These are phyloP conservation scores for Molossus alvarezi DNA, from an alignment of 2,797 vertebrate species.

Conservation along the genomic window DNA sequence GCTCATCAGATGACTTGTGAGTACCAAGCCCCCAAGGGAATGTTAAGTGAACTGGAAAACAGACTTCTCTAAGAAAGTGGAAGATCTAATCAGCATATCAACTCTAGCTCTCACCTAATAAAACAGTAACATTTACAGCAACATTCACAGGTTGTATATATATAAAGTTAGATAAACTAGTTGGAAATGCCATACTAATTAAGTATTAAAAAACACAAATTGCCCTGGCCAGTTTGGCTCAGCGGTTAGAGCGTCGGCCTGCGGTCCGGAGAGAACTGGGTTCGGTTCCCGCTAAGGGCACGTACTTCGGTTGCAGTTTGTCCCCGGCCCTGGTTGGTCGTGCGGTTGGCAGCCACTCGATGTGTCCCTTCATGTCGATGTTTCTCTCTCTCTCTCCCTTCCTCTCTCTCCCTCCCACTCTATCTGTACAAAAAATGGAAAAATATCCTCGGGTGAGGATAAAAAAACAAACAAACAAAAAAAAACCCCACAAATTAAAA, in stretches of 20 bases:
- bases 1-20: slow-evolving; percentile 95
- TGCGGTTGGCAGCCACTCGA: too few species aligned
- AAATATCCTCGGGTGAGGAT: too few species aligned
- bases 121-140: slow-evolving; percentile 61
- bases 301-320: too few species aligned
- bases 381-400: too few species aligned
- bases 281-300: too few species aligned
- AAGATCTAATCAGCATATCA: slow-evolving; percentile 42
- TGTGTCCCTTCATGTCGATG: too few species aligned
- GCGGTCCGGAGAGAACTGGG: too few species aligned
- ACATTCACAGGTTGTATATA: background rate
- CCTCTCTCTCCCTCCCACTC: too few species aligned
- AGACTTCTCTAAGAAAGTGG: slow-evolving; percentile 62
- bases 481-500: slow-evolving; percentile 5
- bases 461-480: too few species aligned
- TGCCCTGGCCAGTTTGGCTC: background rate
- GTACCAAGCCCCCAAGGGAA: slow-evolving; percentile 82
- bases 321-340: too few species aligned
- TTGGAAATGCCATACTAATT: slow-evolving; percentile 60
- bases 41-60: slow-evolving; percentile 69
- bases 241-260: too few species aligned
- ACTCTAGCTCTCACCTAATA: slow-evolving; percentile 17
- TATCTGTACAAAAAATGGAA: too few species aligned
- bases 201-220: slow-evolving; percentile 53
- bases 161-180: slow-evolving; percentile 14